phyloP scores from a whole-genome alignment of 2,888 invertebrate species.

The Epistrophe grossulariae region DNA sequence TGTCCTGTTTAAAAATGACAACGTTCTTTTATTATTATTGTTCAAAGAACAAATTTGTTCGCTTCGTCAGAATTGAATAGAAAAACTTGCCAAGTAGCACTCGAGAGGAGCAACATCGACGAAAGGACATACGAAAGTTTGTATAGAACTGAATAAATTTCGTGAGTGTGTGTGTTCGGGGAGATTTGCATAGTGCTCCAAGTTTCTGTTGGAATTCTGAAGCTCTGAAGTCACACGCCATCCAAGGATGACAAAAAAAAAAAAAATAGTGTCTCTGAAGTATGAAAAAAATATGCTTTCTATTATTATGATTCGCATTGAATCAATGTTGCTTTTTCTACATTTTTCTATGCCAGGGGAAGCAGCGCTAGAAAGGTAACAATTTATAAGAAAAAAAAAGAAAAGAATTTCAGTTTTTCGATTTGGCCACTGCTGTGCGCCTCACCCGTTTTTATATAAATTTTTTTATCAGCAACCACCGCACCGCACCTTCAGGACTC shows the following conservation, averaged over 20 bases:
- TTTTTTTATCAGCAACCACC: conserved; percentile 26
- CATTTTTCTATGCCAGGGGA: conserved; percentile 23
- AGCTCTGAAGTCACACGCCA: conserved; percentile 47
- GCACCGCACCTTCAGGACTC: conserved; percentile 3
- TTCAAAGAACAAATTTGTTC: conserved; percentile 37
- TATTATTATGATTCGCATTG: conserved; percentile 56
- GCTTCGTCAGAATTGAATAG: conserved; percentile 40
- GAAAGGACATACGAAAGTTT: conserved; percentile 23
- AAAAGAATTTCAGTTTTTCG: conserved; percentile 54
- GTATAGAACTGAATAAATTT: conserved; percentile 42
- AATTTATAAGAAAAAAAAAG: conserved; percentile 48
- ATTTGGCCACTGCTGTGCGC: conserved; percentile 31
- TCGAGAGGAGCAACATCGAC: conserved; percentile 38
- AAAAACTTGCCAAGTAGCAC: conserved; percentile 46
- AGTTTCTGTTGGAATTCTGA: not conserved
- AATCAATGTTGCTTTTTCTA: conserved; percentile 53
- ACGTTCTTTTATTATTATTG: conserved; percentile 53
- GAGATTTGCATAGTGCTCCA: conserved; percentile 56
- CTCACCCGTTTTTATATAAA: conserved; percentile 26
- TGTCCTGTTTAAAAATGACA: conserved; percentile 48
- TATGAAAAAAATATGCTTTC: conserved; percentile 47
- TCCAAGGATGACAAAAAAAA: conserved; percentile 8
- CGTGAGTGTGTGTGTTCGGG: conserved; percentile 19
- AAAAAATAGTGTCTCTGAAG: conserved; percentile 2
- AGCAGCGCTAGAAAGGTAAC: conserved; percentile 42